phyloP scores from a whole-genome alignment of 2,113 vertebrate species.

The Pseudopipra pipra region DNA sequence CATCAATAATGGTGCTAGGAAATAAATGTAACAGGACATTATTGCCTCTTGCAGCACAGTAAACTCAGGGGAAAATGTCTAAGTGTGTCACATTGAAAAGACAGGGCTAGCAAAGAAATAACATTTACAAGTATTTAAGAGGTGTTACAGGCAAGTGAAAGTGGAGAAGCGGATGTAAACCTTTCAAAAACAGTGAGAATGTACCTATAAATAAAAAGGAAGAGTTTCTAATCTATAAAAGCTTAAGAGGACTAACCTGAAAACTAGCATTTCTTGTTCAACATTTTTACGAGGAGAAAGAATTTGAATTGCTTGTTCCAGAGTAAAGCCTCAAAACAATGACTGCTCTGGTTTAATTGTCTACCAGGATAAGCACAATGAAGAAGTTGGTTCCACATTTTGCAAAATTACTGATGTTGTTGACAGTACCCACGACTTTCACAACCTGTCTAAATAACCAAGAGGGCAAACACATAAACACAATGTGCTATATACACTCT shows the following conservation, averaged over 20 bases:
- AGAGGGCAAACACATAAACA: slow-evolving; percentile 9
- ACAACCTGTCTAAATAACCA: slow-evolving; percentile 44
- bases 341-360: background rate
- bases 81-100: slow-evolving; percentile 26
- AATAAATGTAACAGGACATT: slow-evolving; percentile 52
- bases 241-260: background rate
- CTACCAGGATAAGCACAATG: background rate
- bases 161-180: slow-evolving; percentile 5
- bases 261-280: background rate
- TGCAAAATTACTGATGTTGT: slow-evolving; percentile 44
- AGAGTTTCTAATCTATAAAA: background rate
- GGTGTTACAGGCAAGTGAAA: background rate
- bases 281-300: background rate
- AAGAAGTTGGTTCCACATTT: background rate
- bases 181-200: background rate
- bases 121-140: slow-evolving; percentile 46
- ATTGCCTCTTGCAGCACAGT: slow-evolving; percentile 37
- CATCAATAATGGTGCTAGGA: slow-evolving; percentile 50
- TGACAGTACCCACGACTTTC: slow-evolving; percentile 42
- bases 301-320: background rate
- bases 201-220: slow-evolving; percentile 5
- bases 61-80: slow-evolving; percentile 30
- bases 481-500: background rate
- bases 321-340: background rate
- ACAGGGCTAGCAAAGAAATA: slow-evolving; percentile 2